Base-by-base conservation (phyloP, 2,113 vertebrate genomes). In the Trachemys scripta region DNA sequence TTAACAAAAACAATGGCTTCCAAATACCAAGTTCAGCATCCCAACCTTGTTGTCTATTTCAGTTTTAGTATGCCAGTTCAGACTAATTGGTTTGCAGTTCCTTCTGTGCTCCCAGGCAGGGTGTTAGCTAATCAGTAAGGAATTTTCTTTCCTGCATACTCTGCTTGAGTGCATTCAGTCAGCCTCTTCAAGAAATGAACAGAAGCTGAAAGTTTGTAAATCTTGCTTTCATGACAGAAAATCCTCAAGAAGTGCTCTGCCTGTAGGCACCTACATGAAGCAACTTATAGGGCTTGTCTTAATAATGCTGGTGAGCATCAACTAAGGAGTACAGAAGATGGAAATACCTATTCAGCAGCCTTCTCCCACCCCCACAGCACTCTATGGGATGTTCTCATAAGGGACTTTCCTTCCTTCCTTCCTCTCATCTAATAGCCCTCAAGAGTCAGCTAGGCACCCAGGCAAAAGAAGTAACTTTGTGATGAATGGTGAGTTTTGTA, bases 301-400 rank as follows among this genome's bases (percentile, higher is more conserved):
- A 62, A 81, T 57, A 62, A 3, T 47, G 76, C 29, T 85, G 31
- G 13, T 54, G 50, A 54, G 20, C 45, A 49, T 84, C 57, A 5
- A 0, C 42, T 89, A 89, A 92, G 92, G 81, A 90, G 69, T 90
- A 78, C 79, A 89, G 82, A 91, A 88, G 85, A 93, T 80, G 72
- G 45, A 95, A 96, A 90, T 93, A 4, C 13, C n/a, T 94, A 86
- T 25, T 91, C 53, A 90, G 38, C n/a, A 89, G 84, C 22, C 16
- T 88, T 89, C 93, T 92, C 25, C 13, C 95, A 22, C 62, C 79
- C 72, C 8, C 6, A 47, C 49, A 92, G 85, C 94, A 69, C 84
- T 82, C 65, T 80, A 76, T 1, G 0, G 54, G 84, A 45, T 94
- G 72, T 54, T 96, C 35, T 90, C 56, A 56, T 10, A 27, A 57